Evolutionary conservation across 2,797 vertebrate species (phyloP).

Genomic region (Acomys russatus): DNA sequence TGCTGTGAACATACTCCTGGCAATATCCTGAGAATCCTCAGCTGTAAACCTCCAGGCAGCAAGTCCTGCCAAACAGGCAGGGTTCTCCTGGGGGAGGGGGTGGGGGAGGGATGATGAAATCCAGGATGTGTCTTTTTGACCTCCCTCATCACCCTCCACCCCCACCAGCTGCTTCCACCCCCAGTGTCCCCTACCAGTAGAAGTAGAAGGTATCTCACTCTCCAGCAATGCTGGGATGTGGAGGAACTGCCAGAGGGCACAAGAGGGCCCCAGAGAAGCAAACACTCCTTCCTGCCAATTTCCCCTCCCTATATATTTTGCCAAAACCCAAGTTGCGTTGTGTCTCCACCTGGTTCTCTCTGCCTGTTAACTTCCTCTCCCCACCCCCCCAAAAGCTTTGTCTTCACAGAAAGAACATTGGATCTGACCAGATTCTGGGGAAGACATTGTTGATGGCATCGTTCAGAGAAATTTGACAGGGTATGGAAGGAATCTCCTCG

Average conservation of each 20-base stretch:
- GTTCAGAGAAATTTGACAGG: constrained; percentile 7
- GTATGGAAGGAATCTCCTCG: neutral
- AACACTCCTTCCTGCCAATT: constrained; percentile 31
- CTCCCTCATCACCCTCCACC: neutral
- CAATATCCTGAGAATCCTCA: constrained; percentile 69
- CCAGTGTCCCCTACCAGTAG: constrained; percentile 23
- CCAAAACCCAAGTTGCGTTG: constrained; percentile 56
- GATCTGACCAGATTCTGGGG: neutral
- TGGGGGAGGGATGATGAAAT: constrained; percentile 65
- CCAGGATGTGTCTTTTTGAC: constrained; percentile 68
- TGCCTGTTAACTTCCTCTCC: constrained; percentile 23
- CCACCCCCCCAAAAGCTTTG: neutral
- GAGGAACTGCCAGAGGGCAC: constrained; percentile 56
- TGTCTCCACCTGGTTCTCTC: constrained; percentile 52
- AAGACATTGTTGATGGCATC: constrained; percentile 13
- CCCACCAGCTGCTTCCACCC: neutral
- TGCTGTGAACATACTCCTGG: constrained; percentile 62
- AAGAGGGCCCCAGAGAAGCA: constrained; percentile 48
- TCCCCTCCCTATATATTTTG: constrained; percentile 38
- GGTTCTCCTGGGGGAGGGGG: constrained; percentile 40
- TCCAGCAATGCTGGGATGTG: constrained; percentile 48
- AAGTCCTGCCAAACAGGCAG: constrained; percentile 57
- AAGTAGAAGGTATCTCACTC: constrained; percentile 62
- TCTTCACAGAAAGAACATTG: constrained; percentile 52
- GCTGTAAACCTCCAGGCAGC: constrained; percentile 59